Evolutionary conservation across 2,888 invertebrate genomes (phyloP), one percentile per base, ranked within the genome.

Genomic region (Drepana falcataria): DNA sequence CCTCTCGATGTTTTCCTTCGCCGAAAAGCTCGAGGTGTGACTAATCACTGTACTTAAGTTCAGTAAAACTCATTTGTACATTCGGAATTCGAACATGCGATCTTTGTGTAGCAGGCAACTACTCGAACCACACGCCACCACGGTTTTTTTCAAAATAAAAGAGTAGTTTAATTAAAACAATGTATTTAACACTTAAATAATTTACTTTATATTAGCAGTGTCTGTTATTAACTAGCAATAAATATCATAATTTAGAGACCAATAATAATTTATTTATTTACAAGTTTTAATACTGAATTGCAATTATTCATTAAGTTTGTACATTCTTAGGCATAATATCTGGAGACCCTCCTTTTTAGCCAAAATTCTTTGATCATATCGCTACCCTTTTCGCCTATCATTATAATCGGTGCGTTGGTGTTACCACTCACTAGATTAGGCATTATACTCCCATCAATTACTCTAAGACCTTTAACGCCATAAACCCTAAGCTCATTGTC

Each of bases 361-460:
- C 96, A 97, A 74, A 93, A 95, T 65, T 96, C 94, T 76, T 96
- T 97, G 52, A 97, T 95, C 93, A 97, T 92, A 73, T 97, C 97
- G 6, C 97, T 93, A 0, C 95, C 97, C 78, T 97, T 97, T 77
- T 97, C 97, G 0, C 94, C 97, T 51, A 97, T 95, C 97, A 97
- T 97, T 40, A 97, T 96, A 0, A 93, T 93, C 0, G 96, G 96
- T 0, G 96, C 96, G 71, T 96, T 97, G 0, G 96, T 97, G 65
- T 97, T 97, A 0, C 96, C 96, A 64, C 96, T 96, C 0, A 96
- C 96, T 61, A 96, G 84, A 63, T 94, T 95, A 0, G 97, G 97
- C 96, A 97, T 96, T 35, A 96, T 95, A 55, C 96, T 96, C 0
- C 96, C 96, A 71, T 97, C 96, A 58, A 96, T 94, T 0, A 97